A percentile compares a stretch with the other conserved stretches of the same genome.
Conservation (phyloP, 2,797 vertebrate species). For the Microctenopoma steveboyesi region DNA sequence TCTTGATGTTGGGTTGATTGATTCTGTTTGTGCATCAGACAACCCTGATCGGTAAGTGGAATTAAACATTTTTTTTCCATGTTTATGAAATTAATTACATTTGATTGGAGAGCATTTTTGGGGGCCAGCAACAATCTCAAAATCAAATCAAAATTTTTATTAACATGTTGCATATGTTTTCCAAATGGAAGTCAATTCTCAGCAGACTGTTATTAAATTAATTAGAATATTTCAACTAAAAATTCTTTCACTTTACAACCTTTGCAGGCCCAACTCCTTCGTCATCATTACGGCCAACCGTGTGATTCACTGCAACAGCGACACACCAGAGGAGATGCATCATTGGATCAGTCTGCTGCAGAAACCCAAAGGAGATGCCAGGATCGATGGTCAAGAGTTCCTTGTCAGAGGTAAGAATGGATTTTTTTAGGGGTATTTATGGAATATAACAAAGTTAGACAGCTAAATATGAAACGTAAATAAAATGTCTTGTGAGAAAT, state of each 20-base stretch:
- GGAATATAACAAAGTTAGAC: too few species aligned
- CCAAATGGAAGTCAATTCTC: neutral
- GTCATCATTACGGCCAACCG: constrained; percentile 90
- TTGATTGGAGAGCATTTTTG: neutral
- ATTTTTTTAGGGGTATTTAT: neutral
- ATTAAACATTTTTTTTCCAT: neutral
- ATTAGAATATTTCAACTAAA: neutral
- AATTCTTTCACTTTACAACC: neutral
- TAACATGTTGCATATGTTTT: neutral
- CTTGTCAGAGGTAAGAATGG: constrained; percentile 81
- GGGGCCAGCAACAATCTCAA: neutral
- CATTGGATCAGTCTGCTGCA: constrained; percentile 91
- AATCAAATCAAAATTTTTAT: neutral
- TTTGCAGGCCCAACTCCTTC: constrained; percentile 86
- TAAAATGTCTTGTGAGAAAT: neutral
- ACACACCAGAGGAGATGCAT: constrained; percentile 89
- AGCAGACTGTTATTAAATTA: neutral
- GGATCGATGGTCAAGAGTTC: constrained; percentile 87
- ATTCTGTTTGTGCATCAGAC: constrained; percentile 89
- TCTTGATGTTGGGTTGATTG: constrained; percentile 88
- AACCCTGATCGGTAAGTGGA: constrained; percentile 86
- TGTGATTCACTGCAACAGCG: constrained; percentile 90
- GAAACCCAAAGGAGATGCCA: constrained; percentile 87
- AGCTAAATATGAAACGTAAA: neutral
- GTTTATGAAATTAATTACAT: neutral